These are phyloP conservation scores for Amblyornis subalaris DNA, from an alignment of 2,113 vertebrate genomes.

Conservation along the genomic window DNA sequence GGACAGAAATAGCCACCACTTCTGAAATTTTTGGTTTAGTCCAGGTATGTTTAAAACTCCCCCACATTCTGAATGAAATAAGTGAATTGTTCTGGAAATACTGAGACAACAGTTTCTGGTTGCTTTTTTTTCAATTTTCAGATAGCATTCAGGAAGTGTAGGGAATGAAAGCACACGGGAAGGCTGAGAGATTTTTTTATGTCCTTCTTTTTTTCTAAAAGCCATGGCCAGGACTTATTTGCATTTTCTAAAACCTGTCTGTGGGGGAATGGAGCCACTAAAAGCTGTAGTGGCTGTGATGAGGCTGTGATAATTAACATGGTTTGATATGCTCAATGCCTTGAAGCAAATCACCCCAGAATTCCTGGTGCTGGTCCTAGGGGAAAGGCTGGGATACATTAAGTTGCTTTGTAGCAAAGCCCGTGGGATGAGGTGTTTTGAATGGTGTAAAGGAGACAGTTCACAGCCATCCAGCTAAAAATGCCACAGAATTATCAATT, in stretches of 20 bases:
- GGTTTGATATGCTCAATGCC: neutral
- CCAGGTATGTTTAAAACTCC: neutral
- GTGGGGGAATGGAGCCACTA: neutral
- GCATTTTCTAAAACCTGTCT: neutral
- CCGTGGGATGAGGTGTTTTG: neutral
- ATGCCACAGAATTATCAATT: neutral
- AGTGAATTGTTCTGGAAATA: neutral
- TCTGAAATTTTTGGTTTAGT: neutral
- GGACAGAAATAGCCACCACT: neutral
- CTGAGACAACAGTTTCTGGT: neutral
- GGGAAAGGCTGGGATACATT: neutral
- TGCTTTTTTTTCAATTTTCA: neutral
- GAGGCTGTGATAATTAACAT: neutral
- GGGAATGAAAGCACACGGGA: neutral
- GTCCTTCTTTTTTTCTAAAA: neutral
- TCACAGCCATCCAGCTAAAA: neutral
- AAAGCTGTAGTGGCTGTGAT: neutral
- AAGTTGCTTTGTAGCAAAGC: neutral
- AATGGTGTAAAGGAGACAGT: neutral
- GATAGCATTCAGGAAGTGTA: neutral
- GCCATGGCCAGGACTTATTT: neutral
- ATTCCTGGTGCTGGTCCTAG: neutral
- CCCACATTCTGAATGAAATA: neutral
- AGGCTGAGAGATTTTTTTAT: neutral
- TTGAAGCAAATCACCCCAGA: neutral